Conservation (phyloP, 2,888 invertebrate genomes). For the Tolmerus cingulatus region DNA sequence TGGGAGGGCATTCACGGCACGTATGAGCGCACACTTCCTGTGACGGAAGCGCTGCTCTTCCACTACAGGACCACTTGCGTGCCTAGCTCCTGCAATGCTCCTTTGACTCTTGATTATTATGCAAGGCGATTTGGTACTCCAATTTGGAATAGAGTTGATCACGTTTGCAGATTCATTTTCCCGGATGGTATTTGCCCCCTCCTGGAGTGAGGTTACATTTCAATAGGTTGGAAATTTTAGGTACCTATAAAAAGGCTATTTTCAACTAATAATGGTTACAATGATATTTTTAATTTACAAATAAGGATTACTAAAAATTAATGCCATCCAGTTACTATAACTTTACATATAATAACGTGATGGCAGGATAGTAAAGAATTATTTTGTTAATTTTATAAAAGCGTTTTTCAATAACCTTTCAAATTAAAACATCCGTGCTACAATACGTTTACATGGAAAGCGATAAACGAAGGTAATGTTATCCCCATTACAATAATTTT, state of each 20-base stretch:
- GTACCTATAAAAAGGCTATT: not conserved
- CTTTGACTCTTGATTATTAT: constrained; percentile 56
- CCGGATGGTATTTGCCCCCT: constrained; percentile 56
- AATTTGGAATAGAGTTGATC: constrained; percentile 60
- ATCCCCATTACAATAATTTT: no score
- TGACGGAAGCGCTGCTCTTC: constrained; percentile 58
- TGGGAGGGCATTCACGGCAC: constrained; percentile 56
- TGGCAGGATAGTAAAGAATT: no score
- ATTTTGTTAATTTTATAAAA: not conserved
- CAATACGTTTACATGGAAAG: no score
- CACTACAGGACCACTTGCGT: constrained; percentile 60
- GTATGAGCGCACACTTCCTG: constrained; percentile 56
- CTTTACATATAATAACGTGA: no score
- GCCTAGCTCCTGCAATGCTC: constrained; percentile 53
- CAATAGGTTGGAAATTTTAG: not conserved
- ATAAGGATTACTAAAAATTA: no score
- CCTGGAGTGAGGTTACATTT: not conserved
- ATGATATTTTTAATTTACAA: not conserved
- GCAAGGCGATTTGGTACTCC: constrained; percentile 59
- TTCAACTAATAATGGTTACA: no score
- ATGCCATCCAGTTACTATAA: no score
- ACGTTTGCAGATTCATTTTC: constrained; percentile 57
- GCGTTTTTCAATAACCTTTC: no score
- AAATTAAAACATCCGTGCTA: no score
- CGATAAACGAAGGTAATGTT: no score